These are phyloP conservation scores for Andrena trimmerana DNA, from an alignment of 2,888 invertebrate genomes.

Conservation along the genomic window DNA sequence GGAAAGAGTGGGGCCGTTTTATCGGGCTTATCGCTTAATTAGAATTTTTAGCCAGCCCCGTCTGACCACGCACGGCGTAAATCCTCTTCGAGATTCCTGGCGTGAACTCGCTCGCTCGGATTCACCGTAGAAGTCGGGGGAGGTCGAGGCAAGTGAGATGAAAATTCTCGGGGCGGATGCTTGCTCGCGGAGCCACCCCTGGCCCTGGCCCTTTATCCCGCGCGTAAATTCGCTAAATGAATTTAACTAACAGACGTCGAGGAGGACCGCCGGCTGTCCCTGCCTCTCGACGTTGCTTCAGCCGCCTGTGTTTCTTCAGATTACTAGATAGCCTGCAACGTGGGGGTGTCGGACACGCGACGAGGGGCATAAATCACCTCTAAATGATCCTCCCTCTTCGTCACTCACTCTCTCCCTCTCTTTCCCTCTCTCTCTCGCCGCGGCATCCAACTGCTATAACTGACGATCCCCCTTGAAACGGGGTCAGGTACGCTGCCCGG, in stretches of 20 bases:
- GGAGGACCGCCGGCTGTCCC: conserved; percentile 21
- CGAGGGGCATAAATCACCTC: conserved; percentile 59
- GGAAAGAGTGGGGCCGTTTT: background rate
- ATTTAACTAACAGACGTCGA: conserved; percentile 45
- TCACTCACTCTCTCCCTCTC: conserved; percentile 35
- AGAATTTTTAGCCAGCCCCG: conserved; percentile 34
- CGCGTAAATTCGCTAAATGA: conserved; percentile 51
- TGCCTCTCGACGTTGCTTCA: conserved; percentile 24
- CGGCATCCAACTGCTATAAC: conserved; percentile 32
- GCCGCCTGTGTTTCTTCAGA: conserved; percentile 48
- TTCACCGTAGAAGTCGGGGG: background rate
- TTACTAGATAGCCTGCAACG: conserved; percentile 58
- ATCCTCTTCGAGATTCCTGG: conserved; percentile 2
- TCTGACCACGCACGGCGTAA: background rate
- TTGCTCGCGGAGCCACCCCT: background rate
- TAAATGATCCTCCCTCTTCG: conserved; percentile 47
- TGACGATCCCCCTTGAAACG: conserved; percentile 62
- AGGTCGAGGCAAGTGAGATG: background rate
- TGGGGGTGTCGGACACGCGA: conserved; percentile 29
- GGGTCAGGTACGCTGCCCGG: conserved; percentile 62
- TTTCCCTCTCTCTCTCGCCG: conserved; percentile 28
- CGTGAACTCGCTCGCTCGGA: conserved; percentile 15
- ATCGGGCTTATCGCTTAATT: conserved; percentile 40
- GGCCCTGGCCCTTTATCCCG: background rate
- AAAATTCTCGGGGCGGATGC: background rate